Percentiles rank a stretch among this genome's conserved stretches.
Conservation (phyloP, 30 jellyfish, hydroid and myxozoan genomes). For the Pelagia noctiluca region DNA sequence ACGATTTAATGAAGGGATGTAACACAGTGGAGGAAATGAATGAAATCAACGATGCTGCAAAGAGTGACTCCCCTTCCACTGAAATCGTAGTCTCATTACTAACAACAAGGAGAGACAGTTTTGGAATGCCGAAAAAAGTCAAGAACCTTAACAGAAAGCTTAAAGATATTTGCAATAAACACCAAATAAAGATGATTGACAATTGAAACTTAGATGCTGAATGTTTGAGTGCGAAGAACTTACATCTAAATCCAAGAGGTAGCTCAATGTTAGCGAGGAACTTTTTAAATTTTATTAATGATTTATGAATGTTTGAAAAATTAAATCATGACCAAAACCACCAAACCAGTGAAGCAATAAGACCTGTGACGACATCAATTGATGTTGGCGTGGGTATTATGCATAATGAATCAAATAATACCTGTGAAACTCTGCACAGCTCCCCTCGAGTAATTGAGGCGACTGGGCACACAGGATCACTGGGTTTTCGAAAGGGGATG, state of each 20-base stretch:
- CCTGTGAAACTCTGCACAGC: constrained; percentile 23
- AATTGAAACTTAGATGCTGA: constrained; percentile 50
- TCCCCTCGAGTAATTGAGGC: constrained; percentile 27
- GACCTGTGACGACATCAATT: constrained; percentile 2
- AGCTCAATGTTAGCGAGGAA: background rate
- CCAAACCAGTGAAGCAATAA: constrained; percentile 1
- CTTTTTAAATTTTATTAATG: background rate
- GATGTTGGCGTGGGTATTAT: background rate
- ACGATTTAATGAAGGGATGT: background rate
- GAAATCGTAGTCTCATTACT: constrained; percentile 34
- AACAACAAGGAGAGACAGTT: constrained; percentile 47
- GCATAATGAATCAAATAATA: constrained; percentile 23
- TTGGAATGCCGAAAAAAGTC: constrained; percentile 56
- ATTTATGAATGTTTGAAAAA: background rate
- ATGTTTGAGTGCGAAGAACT: constrained; percentile 50
- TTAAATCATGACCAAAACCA: background rate
- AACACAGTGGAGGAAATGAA: constrained; percentile 37
- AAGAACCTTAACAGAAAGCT: constrained; percentile 38
- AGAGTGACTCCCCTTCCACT: constrained; percentile 46
- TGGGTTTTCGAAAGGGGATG: constrained; percentile 38
- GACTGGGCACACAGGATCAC: constrained; percentile 29
- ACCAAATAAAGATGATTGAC: constrained; percentile 44
- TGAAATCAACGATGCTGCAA: constrained; percentile 32
- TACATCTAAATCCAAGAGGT: background rate
- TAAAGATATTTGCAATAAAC: constrained; percentile 10